Evolutionary conservation across 2,888 invertebrate species (phyloP).

Genomic region (Thelaira solivaga): DNA sequence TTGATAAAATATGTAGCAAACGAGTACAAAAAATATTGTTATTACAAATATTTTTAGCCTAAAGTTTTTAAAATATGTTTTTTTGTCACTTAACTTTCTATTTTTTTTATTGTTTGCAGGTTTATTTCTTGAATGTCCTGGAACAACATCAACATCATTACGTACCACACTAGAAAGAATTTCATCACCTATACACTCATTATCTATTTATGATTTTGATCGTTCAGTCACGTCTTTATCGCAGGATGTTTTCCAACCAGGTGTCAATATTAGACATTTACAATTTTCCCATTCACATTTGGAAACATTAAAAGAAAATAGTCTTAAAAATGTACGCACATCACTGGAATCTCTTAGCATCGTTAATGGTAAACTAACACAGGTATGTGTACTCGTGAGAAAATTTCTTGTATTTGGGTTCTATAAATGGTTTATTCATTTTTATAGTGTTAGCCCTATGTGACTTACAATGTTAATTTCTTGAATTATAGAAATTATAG

Average conservation of each 20-base stretch:
- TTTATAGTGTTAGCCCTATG: no score
- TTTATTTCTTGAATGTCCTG: constrained; percentile 92
- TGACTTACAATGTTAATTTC: no score
- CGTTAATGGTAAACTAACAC: constrained; percentile 82
- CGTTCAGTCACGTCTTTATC: constrained; percentile 86
- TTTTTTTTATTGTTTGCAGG: constrained; percentile 77
- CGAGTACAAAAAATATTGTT: neutral
- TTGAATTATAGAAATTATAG: no score
- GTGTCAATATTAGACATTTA: constrained; percentile 83
- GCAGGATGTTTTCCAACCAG: constrained; percentile 85
- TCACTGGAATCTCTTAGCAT: constrained; percentile 88
- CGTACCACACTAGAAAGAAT: constrained; percentile 85
- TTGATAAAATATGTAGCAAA: no score
- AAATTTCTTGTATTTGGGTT: neutral
- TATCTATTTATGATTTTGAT: constrained; percentile 93
- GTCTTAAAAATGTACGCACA: constrained; percentile 83
- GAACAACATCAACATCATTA: constrained; percentile 86
- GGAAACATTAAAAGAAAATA: constrained; percentile 85
- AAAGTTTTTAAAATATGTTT: no score
- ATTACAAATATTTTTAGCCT: no score
- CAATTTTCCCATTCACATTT: constrained; percentile 88
- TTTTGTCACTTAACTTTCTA: neutral
- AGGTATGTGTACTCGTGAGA: constrained; percentile 70
- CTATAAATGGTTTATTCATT: no score
- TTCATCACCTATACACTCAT: constrained; percentile 85